Base-by-base conservation (phyloP, 30 jellyfish, hydroid and myxozoan genomes). In the Hydractinia echinata region DNA sequence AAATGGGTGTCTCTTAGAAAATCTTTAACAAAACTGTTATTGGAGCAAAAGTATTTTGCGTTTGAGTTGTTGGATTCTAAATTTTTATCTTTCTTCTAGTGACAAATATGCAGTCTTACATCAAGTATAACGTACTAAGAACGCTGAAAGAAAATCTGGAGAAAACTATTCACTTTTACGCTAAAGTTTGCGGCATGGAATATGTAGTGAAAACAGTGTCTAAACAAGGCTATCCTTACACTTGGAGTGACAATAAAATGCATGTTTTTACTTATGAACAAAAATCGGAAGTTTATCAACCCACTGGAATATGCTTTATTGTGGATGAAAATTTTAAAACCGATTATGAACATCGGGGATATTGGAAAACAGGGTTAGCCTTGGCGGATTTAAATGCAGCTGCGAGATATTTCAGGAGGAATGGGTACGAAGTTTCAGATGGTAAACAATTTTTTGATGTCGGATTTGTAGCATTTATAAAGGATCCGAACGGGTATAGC, bases 271-370 rank as follows among this genome's bases (percentile, higher is more conserved):
- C 74, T 7, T 64, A n/a, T 64, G 6, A 13, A n/a, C 15, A 13
- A 11, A 58, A 13, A 58, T 13, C 15, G 18, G 69, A 16, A 11
- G 69, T 16, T 3, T 58, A 58, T 58, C 8, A 7, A 64, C 74
- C 74, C 51, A 64, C 74, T 64, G 74, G 74, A n/a, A 7, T 64
- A 3, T 64, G 74, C 16, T 64, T 64, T 64, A 64, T 64, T 13
- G 74, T 64, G 10, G 74, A 64, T 6, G 39, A 13, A 7, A n/a
- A n/a, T 13, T 51, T 51, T 5, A n/a, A 44, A 13, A 51, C 39
- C 51, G 74, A 64, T 64, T 64, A 51, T 13, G 16, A 6, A 64
- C 51, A 64, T 64, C 9, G 74, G 8, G 74, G 74, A 7, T 64
- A 64, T 64, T 64, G 74, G 74, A 64, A 64, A 13, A 13, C 39